Evolutionary conservation across 2,113 vertebrate species (phyloP), one percentile per base, ranked within the genome.

Genomic region (Laterallus jamaicensis): DNA sequence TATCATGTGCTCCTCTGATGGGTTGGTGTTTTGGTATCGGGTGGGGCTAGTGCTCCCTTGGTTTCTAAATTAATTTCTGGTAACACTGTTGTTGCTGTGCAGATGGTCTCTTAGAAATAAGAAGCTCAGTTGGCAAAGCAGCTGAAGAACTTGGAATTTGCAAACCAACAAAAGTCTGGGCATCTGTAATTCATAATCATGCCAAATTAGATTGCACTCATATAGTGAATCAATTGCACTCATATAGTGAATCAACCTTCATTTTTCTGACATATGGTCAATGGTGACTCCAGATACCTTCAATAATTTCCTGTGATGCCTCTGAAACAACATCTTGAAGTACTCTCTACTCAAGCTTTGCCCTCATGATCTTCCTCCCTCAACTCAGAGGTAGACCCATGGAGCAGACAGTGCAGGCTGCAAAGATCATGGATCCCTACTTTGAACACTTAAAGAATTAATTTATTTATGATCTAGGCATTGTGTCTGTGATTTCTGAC

Each of bases 281-380:
- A 52, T 88, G 54, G 44, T 74, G 47, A 69, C 78, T 91, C 71
- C 92, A 96, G 76, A 85, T 73, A 88, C 80, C 68, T 93, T 96
- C 82, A 69, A n/a, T 60, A 77, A 47, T 94, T 88, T 94, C 59
- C 56, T 73, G 44, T 93, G 88, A 93, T 24, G 16, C 25, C 56
- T 93, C 29, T 74, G 88, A 97, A 86, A 93, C 60, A 95, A 69
- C 19, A 94, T 22, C 60, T 82, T 90, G 58, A 15, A 86, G 31
- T 69, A 62, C 39, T 64, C 69, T 81, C 35, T 88, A 26, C 70
- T 91, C 67, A 93, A 22, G 22, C 13, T 47, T 8, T 52, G 56
- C 4, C 35, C 22, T 85, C 74, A 22, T 20, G 12, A 76, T 77
- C 66, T 95, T 68, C 39, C 9, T 3, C 7, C 80, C 78, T 93